Percentiles rank a stretch among this genome's conserved stretches.
phyloP scores from a whole-genome alignment of 37 sponge, comb jelly and placozoan species.

The Aplysina aerophoba region DNA sequence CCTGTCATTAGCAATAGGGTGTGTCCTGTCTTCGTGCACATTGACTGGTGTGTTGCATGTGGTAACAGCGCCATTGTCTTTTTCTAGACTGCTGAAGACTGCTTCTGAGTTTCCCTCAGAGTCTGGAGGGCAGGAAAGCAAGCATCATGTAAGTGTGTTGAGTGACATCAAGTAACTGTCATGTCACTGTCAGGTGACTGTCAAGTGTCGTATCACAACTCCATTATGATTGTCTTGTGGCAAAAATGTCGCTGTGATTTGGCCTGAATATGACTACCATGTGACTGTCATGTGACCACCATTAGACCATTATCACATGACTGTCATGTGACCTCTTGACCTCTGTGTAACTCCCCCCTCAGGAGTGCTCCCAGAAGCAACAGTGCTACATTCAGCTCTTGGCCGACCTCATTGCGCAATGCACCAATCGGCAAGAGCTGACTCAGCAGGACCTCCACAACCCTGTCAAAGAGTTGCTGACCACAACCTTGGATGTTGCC shows the following conservation, averaged over 20 bases:
- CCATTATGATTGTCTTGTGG: too few species aligned
- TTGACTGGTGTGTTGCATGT: not conserved
- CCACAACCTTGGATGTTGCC: not conserved
- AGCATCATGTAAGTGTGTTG: too few species aligned
- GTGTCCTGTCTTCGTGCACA: not conserved
- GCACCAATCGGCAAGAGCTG: conserved; percentile 18
- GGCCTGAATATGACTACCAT: too few species aligned
- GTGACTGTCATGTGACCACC: too few species aligned
- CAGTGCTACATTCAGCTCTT: conserved; percentile 38
- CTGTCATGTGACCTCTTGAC: not conserved
- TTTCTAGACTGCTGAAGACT: conserved; percentile 61
- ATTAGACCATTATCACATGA: too few species aligned
- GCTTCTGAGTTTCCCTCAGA: conserved; percentile 64
- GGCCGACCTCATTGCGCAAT: conserved; percentile 52
- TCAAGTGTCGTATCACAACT: too few species aligned
- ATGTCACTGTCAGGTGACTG: not conserved
- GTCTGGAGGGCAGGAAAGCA: not conserved
- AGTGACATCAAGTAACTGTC: too few species aligned
- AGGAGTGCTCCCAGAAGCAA: conserved; percentile 72
- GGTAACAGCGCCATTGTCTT: not conserved
- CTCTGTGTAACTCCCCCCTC: not conserved
- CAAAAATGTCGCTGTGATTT: too few species aligned
- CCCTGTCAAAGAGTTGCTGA: not conserved
- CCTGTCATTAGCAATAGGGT: conserved; percentile 74
- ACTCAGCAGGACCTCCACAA: not conserved